Base-by-base conservation (phyloP, 2,888 invertebrate species). In the Ennomos erosarius region DNA sequence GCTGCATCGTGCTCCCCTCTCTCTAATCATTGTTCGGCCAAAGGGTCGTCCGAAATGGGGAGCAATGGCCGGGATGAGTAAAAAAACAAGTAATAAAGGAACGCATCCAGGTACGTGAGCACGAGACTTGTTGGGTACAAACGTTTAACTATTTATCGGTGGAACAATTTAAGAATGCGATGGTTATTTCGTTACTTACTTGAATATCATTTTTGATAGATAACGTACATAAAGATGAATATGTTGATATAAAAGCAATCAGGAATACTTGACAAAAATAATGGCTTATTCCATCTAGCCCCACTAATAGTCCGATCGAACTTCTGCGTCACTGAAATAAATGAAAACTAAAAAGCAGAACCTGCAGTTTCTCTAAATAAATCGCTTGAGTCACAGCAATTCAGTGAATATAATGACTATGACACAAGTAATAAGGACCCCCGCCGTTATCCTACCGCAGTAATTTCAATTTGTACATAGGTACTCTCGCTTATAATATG, bases 1-100 rank as follows among this genome's bases (percentile, higher is more conserved):
- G 92, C 92, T 91, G 92, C 91, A 87, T 81, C 75, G 80, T 71
- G 80, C 75, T 83, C 87, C 90, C 87, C 88, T 86, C 84, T 69
- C 71, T 84, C 80, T 84, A 83, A 86, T 87, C 82, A 89, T 90
- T 90, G 88, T 90, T 84, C 84, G 80, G 72, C 83, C 85, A 86
- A 81, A 87, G 87, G 89, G 90, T 87, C 89, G 84, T 82, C 85
- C 79, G 77, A 84, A 84, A 82, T 81, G 79, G 87, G 85, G 89
- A 89, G 87, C 87, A 86, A 82, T 84, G 82, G 81, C 81, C 85
- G 82, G 65, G 69, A 61, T 71, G 78, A 73, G 81, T 83, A 85
- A 85, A 87, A 74, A 65, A 70, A 72, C 75, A 76, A 70, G 62
- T 60, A 63, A 62, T 78, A 82, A 84, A 78, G 76, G 78, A 83